These are phyloP conservation scores for Serripes groenlandicus DNA, from an alignment of 2,888 invertebrate genomes.

Conservation along the genomic window DNA sequence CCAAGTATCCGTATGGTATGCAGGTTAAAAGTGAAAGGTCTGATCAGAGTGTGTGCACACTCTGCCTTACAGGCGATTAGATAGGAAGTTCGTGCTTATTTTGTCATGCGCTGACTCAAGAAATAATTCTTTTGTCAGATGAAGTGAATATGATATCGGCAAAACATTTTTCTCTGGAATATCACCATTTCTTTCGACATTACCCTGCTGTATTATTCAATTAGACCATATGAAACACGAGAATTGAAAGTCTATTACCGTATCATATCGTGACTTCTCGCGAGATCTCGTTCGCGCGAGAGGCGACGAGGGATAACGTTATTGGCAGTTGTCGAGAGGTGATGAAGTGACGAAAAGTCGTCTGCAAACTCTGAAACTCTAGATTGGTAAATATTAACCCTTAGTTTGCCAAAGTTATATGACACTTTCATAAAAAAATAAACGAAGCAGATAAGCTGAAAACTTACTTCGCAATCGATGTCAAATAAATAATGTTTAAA, in stretches of 20 bases:
- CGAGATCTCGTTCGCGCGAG: slow-evolving; percentile 24
- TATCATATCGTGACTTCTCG: slow-evolving; percentile 25
- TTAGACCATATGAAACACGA: slow-evolving; percentile 23
- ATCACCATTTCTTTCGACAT: background rate
- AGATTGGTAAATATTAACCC: no score
- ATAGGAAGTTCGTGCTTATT: no score
- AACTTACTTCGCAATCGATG: no score
- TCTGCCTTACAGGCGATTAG: no score
- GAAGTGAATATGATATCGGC: background rate
- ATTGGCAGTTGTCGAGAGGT: slow-evolving; percentile 31
- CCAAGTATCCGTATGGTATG: no score
- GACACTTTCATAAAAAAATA: no score
- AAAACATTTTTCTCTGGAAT: background rate
- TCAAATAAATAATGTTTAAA: no score
- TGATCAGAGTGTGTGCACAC: no score
- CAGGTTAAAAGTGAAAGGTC: no score
- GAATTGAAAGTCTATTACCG: slow-evolving; percentile 23
- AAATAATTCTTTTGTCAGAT: slow-evolving; percentile 2
- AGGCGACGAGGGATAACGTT: slow-evolving; percentile 53
- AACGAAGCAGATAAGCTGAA: no score
- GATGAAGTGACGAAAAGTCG: slow-evolving; percentile 37
- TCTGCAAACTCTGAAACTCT: slow-evolving; percentile 32
- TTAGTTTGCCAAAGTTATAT: no score
- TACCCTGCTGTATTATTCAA: slow-evolving; percentile 17
- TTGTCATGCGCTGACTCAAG: no score